These are phyloP conservation scores for Hedya salicella DNA, from an alignment of 2,888 invertebrate species.

Conservation along the genomic window DNA sequence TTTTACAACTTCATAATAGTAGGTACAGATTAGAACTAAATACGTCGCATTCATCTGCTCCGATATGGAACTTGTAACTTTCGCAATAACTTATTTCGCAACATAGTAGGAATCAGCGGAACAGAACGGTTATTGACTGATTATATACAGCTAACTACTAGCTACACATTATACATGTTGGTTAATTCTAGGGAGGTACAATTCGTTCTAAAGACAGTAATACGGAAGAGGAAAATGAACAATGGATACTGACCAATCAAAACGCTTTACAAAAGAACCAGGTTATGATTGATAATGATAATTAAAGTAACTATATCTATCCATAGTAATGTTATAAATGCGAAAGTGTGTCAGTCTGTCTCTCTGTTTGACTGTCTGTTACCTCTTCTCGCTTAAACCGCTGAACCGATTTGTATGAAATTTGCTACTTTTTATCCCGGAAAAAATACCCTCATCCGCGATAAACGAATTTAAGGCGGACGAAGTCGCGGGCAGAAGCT, in stretches of 20 bases:
- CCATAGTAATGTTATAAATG: too few relatives aligned
- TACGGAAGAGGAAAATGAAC: constrained; percentile 23
- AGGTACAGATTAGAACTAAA: not conserved
- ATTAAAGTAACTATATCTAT: too few relatives aligned
- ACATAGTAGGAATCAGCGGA: not conserved
- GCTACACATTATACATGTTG: not conserved
- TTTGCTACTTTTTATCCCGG: too few relatives aligned
- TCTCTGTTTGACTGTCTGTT: too few relatives aligned
- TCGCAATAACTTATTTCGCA: constrained; percentile 9
- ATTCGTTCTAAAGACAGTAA: not conserved
- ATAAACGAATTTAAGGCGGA: too few relatives aligned
- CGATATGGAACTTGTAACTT: constrained; percentile 4
- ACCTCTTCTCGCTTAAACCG: too few relatives aligned
- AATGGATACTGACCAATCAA: constrained; percentile 3
- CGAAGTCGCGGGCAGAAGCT: too few relatives aligned
- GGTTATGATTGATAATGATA: constrained; percentile 1
- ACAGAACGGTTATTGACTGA: not conserved
- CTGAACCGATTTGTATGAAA: too few relatives aligned
- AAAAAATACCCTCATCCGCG: too few relatives aligned
- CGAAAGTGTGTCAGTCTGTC: too few relatives aligned
- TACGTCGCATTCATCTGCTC: not conserved
- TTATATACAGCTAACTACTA: not conserved
- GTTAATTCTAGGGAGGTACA: not conserved
- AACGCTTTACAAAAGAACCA: not conserved
- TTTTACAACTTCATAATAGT: not conserved